These are phyloP conservation scores for Smithornis capensis DNA, from an alignment of 2,113 vertebrate species.

Conservation along the genomic window DNA sequence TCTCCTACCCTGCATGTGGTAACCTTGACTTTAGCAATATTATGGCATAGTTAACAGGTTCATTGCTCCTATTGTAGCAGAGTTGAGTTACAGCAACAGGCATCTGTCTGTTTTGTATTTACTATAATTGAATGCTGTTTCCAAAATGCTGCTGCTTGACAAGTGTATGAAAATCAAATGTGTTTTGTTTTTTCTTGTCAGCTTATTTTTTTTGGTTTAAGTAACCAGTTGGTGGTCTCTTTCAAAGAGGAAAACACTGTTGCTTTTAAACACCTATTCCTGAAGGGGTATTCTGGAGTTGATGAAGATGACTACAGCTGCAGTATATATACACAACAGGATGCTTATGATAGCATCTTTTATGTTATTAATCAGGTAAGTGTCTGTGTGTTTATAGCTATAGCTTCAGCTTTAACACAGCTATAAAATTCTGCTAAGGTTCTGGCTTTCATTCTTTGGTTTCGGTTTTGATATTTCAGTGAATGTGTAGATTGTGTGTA, in stretches of 20 bases:
- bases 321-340: conserved; percentile 85
- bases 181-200: conserved; percentile 44
- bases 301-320: conserved; percentile 91
- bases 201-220: conserved; percentile 93
- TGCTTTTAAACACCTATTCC: conserved; percentile 91
- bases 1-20: neutral
- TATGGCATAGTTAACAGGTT: neutral
- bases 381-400: neutral
- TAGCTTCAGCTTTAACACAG: no score
- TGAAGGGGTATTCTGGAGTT: conserved; percentile 86
- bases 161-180: neutral
- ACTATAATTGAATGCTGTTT: neutral
- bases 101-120: neutral
- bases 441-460: neutral
- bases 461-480: neutral
- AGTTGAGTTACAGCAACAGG: neutral
- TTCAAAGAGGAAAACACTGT: conserved; percentile 92
- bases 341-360: conserved; percentile 83
- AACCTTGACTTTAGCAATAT: neutral
- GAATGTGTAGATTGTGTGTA: neutral
- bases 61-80: neutral
- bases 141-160: neutral
- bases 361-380: conserved; percentile 88
- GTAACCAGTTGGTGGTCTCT: conserved; percentile 93
- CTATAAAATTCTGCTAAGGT: neutral